A percentile compares a stretch with the other conserved stretches of the same genome.
Evolutionary conservation across 2,797 vertebrate genomes (phyloP).

Genomic region (Gobio occitaniae): DNA sequence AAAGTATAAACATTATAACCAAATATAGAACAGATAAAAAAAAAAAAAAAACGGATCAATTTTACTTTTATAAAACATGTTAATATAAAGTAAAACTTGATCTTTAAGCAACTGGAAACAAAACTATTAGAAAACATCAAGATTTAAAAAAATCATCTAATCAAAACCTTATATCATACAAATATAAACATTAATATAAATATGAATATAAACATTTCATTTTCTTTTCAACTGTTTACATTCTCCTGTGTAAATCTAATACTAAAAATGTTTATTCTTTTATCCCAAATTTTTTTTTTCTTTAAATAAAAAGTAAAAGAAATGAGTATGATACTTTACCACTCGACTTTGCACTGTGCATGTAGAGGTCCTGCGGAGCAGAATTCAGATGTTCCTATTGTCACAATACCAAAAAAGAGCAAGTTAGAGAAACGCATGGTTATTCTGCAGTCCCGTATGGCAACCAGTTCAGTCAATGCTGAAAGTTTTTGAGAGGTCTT

Average conservation of each 20-base stretch:
- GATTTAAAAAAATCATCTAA: not conserved
- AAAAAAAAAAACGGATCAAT: not conserved
- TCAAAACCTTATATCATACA: not conserved
- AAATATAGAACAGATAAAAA: not conserved
- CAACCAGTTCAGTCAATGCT: not conserved
- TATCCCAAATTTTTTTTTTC: not conserved
- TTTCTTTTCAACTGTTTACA: not conserved
- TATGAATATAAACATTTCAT: not conserved
- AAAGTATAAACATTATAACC: not conserved
- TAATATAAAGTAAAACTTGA: not conserved
- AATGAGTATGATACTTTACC: slow-evolving; percentile 64
- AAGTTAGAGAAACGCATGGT: slow-evolving; percentile 60
- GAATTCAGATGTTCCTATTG: slow-evolving; percentile 46
- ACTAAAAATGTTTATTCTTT: not conserved
- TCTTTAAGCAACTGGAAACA: not conserved
- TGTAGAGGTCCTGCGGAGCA: slow-evolving; percentile 73
- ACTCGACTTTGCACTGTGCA: slow-evolving; percentile 82
- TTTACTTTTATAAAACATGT: not conserved
- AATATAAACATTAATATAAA: not conserved
- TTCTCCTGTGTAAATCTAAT: not conserved
- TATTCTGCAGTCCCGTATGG: not conserved
- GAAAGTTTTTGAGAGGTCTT: slow-evolving; percentile 2
- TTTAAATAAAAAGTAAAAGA: not conserved
- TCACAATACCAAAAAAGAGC: slow-evolving; percentile 61
- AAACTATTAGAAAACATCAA: not conserved